phyloP scores from a whole-genome alignment of 2,888 invertebrate genomes.

The Tenthredo distinguenda region DNA sequence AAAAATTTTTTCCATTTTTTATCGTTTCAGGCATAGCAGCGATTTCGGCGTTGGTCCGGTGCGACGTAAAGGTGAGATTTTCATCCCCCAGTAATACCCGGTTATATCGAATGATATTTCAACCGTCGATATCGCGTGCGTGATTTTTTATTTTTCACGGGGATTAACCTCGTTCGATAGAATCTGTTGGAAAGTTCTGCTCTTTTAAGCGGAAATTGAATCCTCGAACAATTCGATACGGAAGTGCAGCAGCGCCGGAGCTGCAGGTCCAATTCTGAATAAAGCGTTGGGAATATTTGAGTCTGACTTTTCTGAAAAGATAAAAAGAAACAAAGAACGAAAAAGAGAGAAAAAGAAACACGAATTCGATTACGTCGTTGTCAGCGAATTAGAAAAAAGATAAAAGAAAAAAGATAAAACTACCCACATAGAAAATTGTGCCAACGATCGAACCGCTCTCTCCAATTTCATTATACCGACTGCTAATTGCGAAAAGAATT shows the following conservation, averaged over 20 bases:
- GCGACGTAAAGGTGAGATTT: slow-evolving; percentile 29
- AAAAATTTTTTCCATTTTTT: background rate
- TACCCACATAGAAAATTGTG: background rate
- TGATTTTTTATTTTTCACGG: background rate
- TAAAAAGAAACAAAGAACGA: background rate
- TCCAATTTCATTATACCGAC: background rate
- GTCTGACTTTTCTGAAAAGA: background rate
- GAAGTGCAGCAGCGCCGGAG: background rate
- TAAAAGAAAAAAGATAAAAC: background rate
- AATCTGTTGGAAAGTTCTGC: background rate
- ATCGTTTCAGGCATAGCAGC: slow-evolving; percentile 37
- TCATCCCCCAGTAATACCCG: background rate
- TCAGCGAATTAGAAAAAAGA: background rate
- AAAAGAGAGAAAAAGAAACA: background rate
- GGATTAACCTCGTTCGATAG: background rate
- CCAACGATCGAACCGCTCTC: background rate
- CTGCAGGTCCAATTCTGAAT: background rate
- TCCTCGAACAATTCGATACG: slow-evolving; percentile 7
- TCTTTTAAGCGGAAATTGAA: slow-evolving; percentile 23
- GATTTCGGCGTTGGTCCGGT: background rate
- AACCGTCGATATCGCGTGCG: background rate
- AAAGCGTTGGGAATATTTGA: background rate
- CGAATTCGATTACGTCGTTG: background rate
- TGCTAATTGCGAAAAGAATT: background rate
- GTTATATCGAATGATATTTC: background rate